Percentiles rank a stretch among this genome's conserved stretches.
phyloP scores from a whole-genome alignment of 2,888 invertebrate genomes.

The Dyspetes luteomarginatus region DNA sequence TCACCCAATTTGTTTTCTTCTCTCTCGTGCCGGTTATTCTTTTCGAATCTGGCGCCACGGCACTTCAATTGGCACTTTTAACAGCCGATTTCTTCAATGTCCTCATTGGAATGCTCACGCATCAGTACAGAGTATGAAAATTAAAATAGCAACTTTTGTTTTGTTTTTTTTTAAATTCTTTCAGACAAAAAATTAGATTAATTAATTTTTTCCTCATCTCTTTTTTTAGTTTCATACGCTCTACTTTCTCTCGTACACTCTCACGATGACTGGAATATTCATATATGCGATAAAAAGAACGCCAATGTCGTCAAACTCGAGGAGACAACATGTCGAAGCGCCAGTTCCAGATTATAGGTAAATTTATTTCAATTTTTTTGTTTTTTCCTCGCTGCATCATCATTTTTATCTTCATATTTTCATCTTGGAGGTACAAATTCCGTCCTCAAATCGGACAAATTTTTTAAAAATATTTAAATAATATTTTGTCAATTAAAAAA shows the following conservation, averaged over 20 bases:
- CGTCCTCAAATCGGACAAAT: too few species aligned
- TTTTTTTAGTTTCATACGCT: constrained; percentile 90
- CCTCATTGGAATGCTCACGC: constrained; percentile 91
- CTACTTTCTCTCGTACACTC: constrained; percentile 91
- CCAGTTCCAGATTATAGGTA: constrained; percentile 82
- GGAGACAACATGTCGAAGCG: constrained; percentile 79
- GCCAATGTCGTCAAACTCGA: constrained; percentile 83
- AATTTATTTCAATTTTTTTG: constrained; percentile 19
- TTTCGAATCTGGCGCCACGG: constrained; percentile 91
- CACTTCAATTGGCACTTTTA: constrained; percentile 91
- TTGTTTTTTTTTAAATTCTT: constrained; percentile 19
- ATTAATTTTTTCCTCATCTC: constrained; percentile 9
- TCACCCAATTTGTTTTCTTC: constrained; percentile 91
- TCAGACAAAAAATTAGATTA: background rate
- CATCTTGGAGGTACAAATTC: too few species aligned
- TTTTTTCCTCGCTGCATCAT: too few species aligned
- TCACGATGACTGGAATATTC: constrained; percentile 90
- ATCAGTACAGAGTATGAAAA: constrained; percentile 90
- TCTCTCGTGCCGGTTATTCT: constrained; percentile 90
- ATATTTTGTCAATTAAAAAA: too few species aligned
- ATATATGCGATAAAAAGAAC: constrained; percentile 87
- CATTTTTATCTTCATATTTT: too few species aligned
- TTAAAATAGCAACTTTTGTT: background rate
- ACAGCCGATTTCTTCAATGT: constrained; percentile 94
- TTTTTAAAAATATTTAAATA: too few species aligned